Base-by-base conservation (phyloP, 2,113 vertebrate genomes). In the Romanogobio albipinnatus region DNA sequence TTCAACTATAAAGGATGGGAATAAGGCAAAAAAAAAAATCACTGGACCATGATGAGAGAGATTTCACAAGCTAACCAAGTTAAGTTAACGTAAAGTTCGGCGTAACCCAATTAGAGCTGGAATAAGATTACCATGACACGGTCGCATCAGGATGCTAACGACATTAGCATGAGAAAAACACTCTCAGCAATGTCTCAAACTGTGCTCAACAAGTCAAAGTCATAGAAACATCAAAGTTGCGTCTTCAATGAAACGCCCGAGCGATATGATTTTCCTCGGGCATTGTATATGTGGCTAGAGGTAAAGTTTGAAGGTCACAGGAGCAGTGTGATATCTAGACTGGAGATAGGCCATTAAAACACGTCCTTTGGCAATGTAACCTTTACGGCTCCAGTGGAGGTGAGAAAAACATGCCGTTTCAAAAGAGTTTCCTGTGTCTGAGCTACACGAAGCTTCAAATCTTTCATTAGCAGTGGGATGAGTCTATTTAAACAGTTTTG, bases 321-420 rank as follows among this genome's bases (percentile, higher is more conserved):
- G 47, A 71, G 22, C 71, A 47, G 76, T 64, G 76, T 81, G 81
- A 85, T 49, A 83, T 80, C 68, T 82, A 64, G 68, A 81, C 80
- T 56, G 62, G 22, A 39, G 68, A 73, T 64, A 61, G 82, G 82
- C 91, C 80, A 78, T 90, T 89, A 86, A 84, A 64, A 79, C 73
- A 79, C 61, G n/a, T 86, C 84, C 84, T 86, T 86, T 83, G 88
- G 81, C 91, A 58, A 68, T 87, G 89, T 90, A 86, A 90, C 83
- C 89, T 85, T 78, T 68, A 88, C 83, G 53, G 78, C 56, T 86
- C 78, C 85, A 75, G 86, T 86, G 14, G 86, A 91, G 92, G 91
- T 91, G 91, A 92, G 90, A 92, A 87, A 86, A 81, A 70, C 85
- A 90, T 84, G 88, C 86, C 88, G 92, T 84, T 87, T 59, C 49